Evolutionary conservation across 2,888 invertebrate genomes (phyloP).

Genomic region (Abrostola tripartita): DNA sequence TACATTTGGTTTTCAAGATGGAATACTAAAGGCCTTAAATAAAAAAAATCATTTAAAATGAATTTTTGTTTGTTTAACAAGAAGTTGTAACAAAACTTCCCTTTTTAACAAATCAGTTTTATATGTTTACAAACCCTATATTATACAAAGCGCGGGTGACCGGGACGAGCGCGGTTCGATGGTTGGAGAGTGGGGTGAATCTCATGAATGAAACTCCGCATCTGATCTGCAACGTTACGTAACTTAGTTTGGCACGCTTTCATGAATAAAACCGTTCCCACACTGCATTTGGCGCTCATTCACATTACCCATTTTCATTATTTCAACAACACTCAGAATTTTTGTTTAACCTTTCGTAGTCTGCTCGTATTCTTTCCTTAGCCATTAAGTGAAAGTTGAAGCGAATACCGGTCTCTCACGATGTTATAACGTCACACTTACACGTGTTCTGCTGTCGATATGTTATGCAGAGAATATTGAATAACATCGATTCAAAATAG

Average conservation of each 20-base stretch:
- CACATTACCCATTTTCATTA: conserved; percentile 44
- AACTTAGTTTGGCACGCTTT: conserved; percentile 72
- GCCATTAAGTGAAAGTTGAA: conserved; percentile 46
- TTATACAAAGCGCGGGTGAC: background rate
- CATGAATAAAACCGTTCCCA: conserved; percentile 51
- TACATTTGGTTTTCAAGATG: too few relatives aligned
- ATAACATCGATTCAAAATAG: conserved; percentile 15
- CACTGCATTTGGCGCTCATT: conserved; percentile 46
- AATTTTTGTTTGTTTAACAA: background rate
- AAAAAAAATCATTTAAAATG: too few relatives aligned
- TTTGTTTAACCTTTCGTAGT: conserved; percentile 12
- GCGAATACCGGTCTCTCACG: conserved; percentile 32
- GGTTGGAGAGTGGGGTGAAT: conserved; percentile 16
- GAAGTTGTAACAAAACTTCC: background rate
- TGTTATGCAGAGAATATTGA: conserved; percentile 26
- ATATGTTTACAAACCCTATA: conserved; percentile 1
- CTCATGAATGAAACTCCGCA: conserved; percentile 77
- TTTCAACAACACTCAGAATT: conserved; percentile 20
- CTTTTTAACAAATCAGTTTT: background rate
- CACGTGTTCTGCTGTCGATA: conserved; percentile 10
- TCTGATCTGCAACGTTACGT: conserved; percentile 80
- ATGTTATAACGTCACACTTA: conserved; percentile 37
- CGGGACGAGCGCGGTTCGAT: conserved; percentile 4
- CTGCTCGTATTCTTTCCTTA: conserved; percentile 23
- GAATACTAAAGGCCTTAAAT: too few relatives aligned